Evolutionary conservation across 2,113 vertebrate genomes (phyloP).

Genomic region (Ailuropoda melanoleuca): DNA sequence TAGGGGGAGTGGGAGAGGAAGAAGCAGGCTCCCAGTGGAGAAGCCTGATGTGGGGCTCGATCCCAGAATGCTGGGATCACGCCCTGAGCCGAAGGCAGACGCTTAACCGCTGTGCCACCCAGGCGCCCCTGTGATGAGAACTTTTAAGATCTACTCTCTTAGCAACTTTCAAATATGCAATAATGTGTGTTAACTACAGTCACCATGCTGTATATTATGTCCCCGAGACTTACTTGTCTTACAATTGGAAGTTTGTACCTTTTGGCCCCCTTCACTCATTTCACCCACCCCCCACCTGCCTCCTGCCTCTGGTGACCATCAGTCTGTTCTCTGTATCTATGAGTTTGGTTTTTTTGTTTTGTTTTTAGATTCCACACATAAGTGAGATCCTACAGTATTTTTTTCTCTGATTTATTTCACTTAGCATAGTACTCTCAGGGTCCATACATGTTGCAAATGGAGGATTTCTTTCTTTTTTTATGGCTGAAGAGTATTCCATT

Average conservation of each 20-base stretch:
- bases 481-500: neutral
- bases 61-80: no score
- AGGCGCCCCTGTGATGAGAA: neutral
- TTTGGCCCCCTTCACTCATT: neutral
- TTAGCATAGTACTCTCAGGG: neutral
- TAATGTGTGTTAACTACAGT: neutral
- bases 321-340: neutral
- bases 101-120: no score
- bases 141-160: neutral
- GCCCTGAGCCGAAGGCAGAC: no score
- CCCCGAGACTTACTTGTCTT: neutral
- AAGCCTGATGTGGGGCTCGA: no score
- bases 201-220: neutral
- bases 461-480: neutral
- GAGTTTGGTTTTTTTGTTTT: neutral
- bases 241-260: neutral
- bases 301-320: neutral
- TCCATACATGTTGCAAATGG: neutral
- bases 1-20: no score
- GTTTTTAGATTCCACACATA: neutral
- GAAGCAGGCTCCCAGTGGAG: no score
- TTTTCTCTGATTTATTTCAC: neutral
- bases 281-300: neutral
- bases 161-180: neutral
- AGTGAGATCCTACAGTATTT: neutral